phyloP scores from a whole-genome alignment of 2,888 invertebrate species.

The Sesia apiformis region DNA sequence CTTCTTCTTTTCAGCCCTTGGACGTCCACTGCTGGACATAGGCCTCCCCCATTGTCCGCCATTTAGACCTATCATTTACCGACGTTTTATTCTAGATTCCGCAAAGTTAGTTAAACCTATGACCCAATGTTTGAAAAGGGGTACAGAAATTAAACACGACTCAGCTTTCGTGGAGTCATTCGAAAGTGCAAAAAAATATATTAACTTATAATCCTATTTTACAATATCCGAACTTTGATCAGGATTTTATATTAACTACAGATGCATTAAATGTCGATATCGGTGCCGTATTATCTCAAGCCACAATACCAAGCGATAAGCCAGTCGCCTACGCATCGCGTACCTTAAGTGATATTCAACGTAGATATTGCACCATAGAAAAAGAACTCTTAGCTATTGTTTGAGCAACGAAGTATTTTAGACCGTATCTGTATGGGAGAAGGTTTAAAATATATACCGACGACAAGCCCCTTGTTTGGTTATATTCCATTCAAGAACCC shows the following conservation, averaged over 20 bases:
- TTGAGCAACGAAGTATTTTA: constrained; percentile 29
- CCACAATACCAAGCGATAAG: constrained; percentile 17
- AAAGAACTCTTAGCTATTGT: constrained; percentile 32
- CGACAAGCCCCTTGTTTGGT: constrained; percentile 32
- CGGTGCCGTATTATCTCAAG: constrained; percentile 22
- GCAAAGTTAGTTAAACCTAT: constrained; percentile 17
- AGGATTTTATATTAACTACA: constrained; percentile 19
- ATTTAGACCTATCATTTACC: too few relatives aligned
- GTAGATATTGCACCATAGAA: constrained; percentile 20
- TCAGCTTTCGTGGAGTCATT: constrained; percentile 13
- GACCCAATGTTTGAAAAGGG: constrained; percentile 16
- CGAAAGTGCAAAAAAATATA: constrained; percentile 20
- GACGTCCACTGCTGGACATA: too few relatives aligned
- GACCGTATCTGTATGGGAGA: constrained; percentile 32
- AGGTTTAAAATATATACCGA: constrained; percentile 38
- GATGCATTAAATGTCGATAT: constrained; percentile 20
- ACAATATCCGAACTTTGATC: constrained; percentile 29
- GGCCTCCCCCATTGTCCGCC: too few relatives aligned
- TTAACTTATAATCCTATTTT: constrained; percentile 26
- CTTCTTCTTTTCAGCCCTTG: too few relatives aligned
- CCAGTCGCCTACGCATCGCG: constrained; percentile 18
- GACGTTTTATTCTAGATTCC: constrained; percentile 20
- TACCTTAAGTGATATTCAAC: constrained; percentile 17
- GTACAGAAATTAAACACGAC: constrained; percentile 5
- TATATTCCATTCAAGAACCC: constrained; percentile 34